phyloP scores from a whole-genome alignment of 2,888 invertebrate species.

The Tiphia femorata region DNA sequence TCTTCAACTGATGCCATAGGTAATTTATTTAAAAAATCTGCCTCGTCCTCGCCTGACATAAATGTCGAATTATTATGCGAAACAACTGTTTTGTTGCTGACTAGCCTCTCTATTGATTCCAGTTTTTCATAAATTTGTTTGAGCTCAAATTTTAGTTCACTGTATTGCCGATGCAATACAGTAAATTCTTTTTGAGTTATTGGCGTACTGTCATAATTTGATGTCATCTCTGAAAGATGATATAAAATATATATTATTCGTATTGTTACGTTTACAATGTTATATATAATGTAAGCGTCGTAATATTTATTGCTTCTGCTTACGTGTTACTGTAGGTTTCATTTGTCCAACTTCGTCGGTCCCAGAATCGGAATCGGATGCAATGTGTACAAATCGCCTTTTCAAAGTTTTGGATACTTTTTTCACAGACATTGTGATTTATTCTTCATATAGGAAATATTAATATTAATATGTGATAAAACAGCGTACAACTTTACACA shows the following conservation, averaged over 20 bases:
- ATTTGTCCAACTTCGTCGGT: not conserved
- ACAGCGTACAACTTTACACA: not conserved
- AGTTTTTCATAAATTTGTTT: constrained; percentile 9
- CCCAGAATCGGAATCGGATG: not conserved
- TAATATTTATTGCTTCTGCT: not conserved
- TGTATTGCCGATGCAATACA: constrained; percentile 5
- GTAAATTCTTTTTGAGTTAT: constrained; percentile 3
- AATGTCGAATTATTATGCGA: not conserved
- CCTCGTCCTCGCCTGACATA: not conserved
- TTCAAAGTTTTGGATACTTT: not conserved
- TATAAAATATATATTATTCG: constrained; percentile 11
- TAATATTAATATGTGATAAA: not conserved
- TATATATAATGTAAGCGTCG: not conserved
- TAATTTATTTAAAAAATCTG: constrained; percentile 5
- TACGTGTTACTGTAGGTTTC: not conserved
- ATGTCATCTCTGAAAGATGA: not conserved
- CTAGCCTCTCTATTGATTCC: not conserved
- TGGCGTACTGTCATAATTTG: constrained; percentile 1
- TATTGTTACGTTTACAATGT: too few relatives aligned
- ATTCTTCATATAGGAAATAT: not conserved
- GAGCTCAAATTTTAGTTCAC: constrained; percentile 1
- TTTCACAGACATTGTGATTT: not conserved
- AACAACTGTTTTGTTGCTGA: constrained; percentile 1
- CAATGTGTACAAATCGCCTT: not conserved
- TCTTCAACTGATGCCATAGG: not conserved